Base-by-base conservation (phyloP, 2,797 vertebrate genomes). In the Harpagifer antarcticus region DNA sequence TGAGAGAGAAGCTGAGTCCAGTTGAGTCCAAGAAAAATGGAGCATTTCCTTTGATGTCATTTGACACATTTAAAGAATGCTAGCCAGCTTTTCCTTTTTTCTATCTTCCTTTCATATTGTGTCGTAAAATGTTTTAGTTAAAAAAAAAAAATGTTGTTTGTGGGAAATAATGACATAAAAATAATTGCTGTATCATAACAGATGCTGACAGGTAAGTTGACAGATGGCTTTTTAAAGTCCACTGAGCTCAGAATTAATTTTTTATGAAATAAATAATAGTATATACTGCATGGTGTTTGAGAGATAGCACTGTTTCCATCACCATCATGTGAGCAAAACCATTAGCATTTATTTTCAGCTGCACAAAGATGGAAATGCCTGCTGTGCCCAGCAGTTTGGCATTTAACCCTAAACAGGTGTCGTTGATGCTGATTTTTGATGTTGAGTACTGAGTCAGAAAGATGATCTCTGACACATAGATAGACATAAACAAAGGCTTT, bases 121-220 rank as follows among this genome's bases (percentile, higher is more conserved):
- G 71, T 76, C 59, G 60, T 60, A 58, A 81, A 84, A 68, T 76
- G 50, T 69, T 83, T 61, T 81, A 71, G 81, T 86, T 78, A 87
- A 81, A 85, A 78, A 81, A 85, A 78, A 74, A 52, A 74, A 52
- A 53, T 55, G 74, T 78, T 66, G 40, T 63, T 67, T 76, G 72
- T 48, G 63, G 70, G 69, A 86, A 88, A 81, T 77, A 87, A 83
- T 73, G 65, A 59, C 76, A 72, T 48, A 65, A 79, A 77, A 84
- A 84, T 89, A 79, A 89, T 72, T 79, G 82, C 71, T 47, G 68
- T 80, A 85, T 72, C 42, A 62, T 72, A 85, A 86, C 81, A 90
- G 83, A 89, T 88, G 84, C 77, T 89, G 89, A 90, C 86, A 90
- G 89, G 87, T 90, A 81, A 52, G 84, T 68, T 90, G 91, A 88